These are phyloP conservation scores for Drosophila serrata DNA, from an alignment of 1,140 invertebrate genomes.

Conservation along the genomic window DNA sequence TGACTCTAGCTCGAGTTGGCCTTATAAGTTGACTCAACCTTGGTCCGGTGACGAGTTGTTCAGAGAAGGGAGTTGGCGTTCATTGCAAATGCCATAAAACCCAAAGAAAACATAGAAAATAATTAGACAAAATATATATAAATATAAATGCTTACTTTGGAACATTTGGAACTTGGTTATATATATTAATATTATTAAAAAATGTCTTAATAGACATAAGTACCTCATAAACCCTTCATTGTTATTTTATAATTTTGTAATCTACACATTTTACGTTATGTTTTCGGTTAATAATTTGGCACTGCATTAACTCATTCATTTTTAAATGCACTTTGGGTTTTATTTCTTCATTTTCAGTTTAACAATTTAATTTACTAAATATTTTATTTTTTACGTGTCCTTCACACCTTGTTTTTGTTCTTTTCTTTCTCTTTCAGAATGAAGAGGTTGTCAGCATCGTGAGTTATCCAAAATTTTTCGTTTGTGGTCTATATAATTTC, in stretches of 20 bases:
- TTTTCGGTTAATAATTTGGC: constrained; percentile 12
- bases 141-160: background rate
- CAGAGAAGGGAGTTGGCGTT: constrained; percentile 29
- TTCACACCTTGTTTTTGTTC: constrained; percentile 64
- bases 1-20: constrained; percentile 40
- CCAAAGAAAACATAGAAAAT: background rate
- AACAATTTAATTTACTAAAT: constrained; percentile 35
- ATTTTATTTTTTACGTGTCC: constrained; percentile 72
- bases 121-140: background rate
- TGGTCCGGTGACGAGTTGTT: constrained; percentile 43
- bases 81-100: constrained; percentile 18
- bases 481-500: constrained; percentile 46
- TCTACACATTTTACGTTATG: constrained; percentile 1
- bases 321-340: constrained; percentile 24
- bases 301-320: constrained; percentile 4
- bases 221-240: constrained; percentile 3
- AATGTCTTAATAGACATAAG: background rate
- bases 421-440: constrained; percentile 84
- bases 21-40: constrained; percentile 56
- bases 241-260: constrained; percentile 3
- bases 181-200: background rate
- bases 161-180: background rate
- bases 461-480: constrained; percentile 66
- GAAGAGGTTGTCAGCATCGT: constrained; percentile 85
- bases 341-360: constrained; percentile 38